phyloP scores from a whole-genome alignment of 2,888 invertebrate genomes.

The Caenorhabditis sinica region DNA sequence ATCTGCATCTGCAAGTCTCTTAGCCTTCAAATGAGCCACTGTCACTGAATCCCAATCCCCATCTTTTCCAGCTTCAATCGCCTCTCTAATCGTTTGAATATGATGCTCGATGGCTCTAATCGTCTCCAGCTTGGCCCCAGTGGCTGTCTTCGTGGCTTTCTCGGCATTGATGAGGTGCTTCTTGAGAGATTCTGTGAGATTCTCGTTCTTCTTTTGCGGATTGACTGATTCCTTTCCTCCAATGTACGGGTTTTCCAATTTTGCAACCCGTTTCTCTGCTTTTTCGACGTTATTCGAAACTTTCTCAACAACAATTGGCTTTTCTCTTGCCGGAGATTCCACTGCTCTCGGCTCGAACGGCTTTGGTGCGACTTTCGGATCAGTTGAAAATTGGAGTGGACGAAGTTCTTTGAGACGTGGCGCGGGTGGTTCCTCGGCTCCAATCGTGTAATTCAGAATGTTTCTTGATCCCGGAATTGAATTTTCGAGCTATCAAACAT shows the following conservation, averaged over 20 bases:
- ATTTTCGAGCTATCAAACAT: conserved; percentile 38
- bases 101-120: conserved; percentile 69
- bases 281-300: neutral
- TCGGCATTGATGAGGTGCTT: conserved; percentile 60
- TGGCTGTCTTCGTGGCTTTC: conserved; percentile 69
- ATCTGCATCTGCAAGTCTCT: conserved; percentile 56
- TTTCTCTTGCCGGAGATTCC: neutral
- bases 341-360: conserved; percentile 53
- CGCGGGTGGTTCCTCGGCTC: conserved; percentile 49
- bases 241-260: conserved; percentile 46
- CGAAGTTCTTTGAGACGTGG: conserved; percentile 49
- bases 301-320: neutral
- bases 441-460: conserved; percentile 58
- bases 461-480: conserved; percentile 49
- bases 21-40: conserved; percentile 78
- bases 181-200: conserved; percentile 67
- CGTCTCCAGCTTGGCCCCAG: conserved; percentile 71
- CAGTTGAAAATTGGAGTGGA: conserved; percentile 43
- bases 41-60: conserved; percentile 75
- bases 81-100: conserved; percentile 77
- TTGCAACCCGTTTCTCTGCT: neutral
- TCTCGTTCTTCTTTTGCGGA: conserved; percentile 55
- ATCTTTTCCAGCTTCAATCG: conserved; percentile 83
- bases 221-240: conserved; percentile 39
- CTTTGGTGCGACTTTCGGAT: conserved; percentile 50